Evolutionary conservation across 2,797 vertebrate species (phyloP), one percentile per base, ranked within the genome.

Genomic region (Podarcis lilfordi): DNA sequence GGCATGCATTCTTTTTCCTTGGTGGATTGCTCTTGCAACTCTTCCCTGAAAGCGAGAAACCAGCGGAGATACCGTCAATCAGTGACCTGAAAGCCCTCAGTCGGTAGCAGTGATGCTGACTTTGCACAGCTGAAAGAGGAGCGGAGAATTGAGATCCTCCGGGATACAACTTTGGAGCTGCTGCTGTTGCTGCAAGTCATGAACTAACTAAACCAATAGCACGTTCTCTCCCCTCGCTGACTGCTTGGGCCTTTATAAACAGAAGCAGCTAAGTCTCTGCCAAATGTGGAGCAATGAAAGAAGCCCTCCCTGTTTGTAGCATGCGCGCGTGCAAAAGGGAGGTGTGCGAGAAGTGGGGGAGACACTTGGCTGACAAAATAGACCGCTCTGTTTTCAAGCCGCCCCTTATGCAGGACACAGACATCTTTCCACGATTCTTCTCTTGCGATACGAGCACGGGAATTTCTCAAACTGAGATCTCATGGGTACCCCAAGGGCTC

Each of bases 171-270:
- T 55, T 50, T 13, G 50, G 50, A 50, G 50, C 50, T 55, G 50
- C 50, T 50, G 45, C 45, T 45, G 90, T 85, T 84, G 72, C 86
- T 93, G 92, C 86, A 92, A 92, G 82, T 86, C 83, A 91, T 35
- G 86, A 94, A 84, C 91, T 92, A 92, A 91, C 79, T 37, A 35
- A 74, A 35, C 84, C 35, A 90, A 69, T 92, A 66, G 84, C 72
- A 23, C 91, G 90, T 92, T 84, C 85, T 87, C 69, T 80, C 40
- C 59, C 27, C 82, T 68, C 29, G 17, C 69, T 88, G 94, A 91
- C 91, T 93, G 82, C 86, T 92, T 80, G 86, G 88, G 92, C 89
- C 88, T 91, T 78, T 95, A 95, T 96, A 96, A 96, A 95, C 94
- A 93, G 94, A 92, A 91, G 90, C 86, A 80, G 90, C 90, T 89